Evolutionary conservation across 2,113 vertebrate species (phyloP), one percentile per base, ranked within the genome.

Genomic region (Poeciliopsis occidentalis): DNA sequence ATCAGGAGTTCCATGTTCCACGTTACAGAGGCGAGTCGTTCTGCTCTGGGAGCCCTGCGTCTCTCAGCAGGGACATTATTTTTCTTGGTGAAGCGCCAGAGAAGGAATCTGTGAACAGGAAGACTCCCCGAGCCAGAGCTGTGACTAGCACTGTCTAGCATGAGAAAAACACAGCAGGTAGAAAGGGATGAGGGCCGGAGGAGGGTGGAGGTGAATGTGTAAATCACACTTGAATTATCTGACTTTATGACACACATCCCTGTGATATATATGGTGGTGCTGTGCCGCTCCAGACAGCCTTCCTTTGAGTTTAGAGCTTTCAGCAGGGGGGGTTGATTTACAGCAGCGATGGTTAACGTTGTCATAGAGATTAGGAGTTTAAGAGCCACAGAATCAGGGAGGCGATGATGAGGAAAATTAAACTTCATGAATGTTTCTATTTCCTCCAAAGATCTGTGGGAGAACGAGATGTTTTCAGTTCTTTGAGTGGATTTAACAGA

Each of bases 111-210:
- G 44, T 91, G 83, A 89, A 90, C 11, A 68, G 89, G 86, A 87
- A 81, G 74, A 64, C 81, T 86, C 80, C 61, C 71, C 74, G 70
- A 80, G 79, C 78, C 78, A 64, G 84, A 72, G 78, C 88, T 84
- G 89, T 77, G 83, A 85, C 88, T 87, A 91, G 88, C 79, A 87
- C 90, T 34, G 76, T 80, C 86, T 82, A 83, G 69, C 80, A 83
- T 62, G 62, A 67, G 78, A 87, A 87, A 86, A 32, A 64, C 22
- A n/a, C 26, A 0, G 66, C 63, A 34, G 70, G 66, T n/a, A 69
- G 72, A 61, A 67, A 60, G 60, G 60, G 78, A 44, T 47, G 34
- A 37, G 34, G 34, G 34, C 10, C 2, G 0, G 63, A n/a, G 71
- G 34, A 68, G 78, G 78, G 78, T 44, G 24, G 34, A 32, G 64